Percentiles rank a stretch among this genome's conserved stretches.
These are phyloP conservation scores for Aphelocoma californica DNA, from an alignment of 2,797 vertebrate species.

Conservation along the genomic window DNA sequence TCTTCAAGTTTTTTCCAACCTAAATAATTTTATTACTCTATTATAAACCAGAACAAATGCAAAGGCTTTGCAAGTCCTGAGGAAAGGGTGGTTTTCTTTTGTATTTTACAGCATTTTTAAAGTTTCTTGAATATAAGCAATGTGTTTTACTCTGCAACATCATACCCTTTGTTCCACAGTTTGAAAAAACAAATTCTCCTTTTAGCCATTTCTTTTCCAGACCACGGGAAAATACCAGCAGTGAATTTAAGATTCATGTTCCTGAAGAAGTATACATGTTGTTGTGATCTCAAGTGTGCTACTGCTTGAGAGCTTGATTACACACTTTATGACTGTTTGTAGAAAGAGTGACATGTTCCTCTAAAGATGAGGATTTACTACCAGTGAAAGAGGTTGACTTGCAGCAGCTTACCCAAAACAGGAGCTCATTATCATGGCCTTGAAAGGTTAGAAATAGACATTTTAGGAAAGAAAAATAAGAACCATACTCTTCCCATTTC, in stretches of 20 bases:
- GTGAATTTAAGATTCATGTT: not conserved
- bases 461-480: not conserved
- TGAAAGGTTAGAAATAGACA: not conserved
- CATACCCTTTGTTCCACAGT: slow-evolving; percentile 54
- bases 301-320: not conserved
- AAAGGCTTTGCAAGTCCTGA: slow-evolving; percentile 6
- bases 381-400: not conserved
- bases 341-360: not conserved
- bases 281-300: not conserved
- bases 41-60: slow-evolving; percentile 53
- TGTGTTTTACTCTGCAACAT: slow-evolving; percentile 51
- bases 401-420: not conserved
- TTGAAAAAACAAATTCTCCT: slow-evolving; percentile 64
- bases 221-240: slow-evolving; percentile 1
- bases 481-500: not conserved
- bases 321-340: not conserved
- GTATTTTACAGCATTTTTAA: slow-evolving; percentile 54
- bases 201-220: slow-evolving; percentile 36
- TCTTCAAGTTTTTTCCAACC: not conserved
- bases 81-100: slow-evolving; percentile 13
- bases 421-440: not conserved
- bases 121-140: slow-evolving; percentile 63
- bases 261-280: not conserved
- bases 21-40: not conserved
- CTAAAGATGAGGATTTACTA: not conserved